Evolutionary conservation across 2,113 vertebrate genomes (phyloP).

Genomic region (Chroicocephalus ridibundus): DNA sequence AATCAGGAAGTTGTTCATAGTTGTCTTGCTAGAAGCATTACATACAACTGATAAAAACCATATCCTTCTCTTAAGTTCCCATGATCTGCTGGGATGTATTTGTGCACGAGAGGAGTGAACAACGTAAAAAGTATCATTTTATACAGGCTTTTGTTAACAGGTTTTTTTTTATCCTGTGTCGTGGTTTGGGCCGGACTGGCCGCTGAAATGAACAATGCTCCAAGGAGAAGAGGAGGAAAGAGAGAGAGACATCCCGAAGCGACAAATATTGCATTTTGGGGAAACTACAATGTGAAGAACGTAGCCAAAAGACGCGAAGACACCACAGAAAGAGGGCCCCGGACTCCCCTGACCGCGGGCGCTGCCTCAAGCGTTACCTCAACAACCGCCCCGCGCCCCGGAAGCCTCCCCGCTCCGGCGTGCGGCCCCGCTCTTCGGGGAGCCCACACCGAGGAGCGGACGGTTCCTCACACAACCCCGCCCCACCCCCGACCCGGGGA

Average conservation of each 20-base stretch:
- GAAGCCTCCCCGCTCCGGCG: neutral
- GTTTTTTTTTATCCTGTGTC: neutral
- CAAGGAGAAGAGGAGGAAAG: neutral
- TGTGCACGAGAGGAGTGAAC: accelerated
- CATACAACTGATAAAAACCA: accelerated
- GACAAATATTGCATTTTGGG: accelerated
- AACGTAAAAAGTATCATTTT: accelerated
- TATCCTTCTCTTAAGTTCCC: too few species aligned
- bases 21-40: neutral
- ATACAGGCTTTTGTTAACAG: accelerated
- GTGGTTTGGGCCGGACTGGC: neutral
- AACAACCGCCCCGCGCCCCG: neutral
- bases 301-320: accelerated
- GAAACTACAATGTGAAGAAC: accelerated
- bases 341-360: accelerated
- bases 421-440: too few species aligned
- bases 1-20: neutral
- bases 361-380: too few species aligned
- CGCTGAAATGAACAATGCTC: neutral
- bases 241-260: neutral
- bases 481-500: too few species aligned
- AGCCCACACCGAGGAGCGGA: neutral
- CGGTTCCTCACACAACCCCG: neutral
- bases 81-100: accelerated
- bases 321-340: accelerated